A percentile compares a stretch with the other conserved stretches of the same genome.
Conservation (phyloP, 2,113 vertebrate species). For the Leiothrix lutea region DNA sequence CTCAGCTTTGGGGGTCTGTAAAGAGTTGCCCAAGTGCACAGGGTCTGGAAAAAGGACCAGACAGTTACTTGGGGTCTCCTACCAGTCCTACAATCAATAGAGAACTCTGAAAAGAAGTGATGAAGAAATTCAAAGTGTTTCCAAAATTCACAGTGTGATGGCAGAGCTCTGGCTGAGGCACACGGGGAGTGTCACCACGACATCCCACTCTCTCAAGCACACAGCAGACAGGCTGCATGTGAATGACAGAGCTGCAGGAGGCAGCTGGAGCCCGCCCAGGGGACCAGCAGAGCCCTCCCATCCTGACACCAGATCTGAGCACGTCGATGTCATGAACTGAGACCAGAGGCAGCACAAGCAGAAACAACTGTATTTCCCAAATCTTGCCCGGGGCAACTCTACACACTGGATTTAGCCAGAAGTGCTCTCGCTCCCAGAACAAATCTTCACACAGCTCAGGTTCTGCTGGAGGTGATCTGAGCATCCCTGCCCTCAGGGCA, state of each 20-base stretch:
- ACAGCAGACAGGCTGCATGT: neutral
- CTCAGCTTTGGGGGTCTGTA: neutral
- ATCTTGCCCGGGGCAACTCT: neutral
- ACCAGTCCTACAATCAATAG: neutral
- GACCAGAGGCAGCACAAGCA: neutral
- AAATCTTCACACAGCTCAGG: neutral
- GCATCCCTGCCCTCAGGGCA: neutral
- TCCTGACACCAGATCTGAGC: neutral
- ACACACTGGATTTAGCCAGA: neutral
- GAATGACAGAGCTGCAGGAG: neutral
- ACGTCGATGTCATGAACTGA: accelerated
- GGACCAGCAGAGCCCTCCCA: neutral
- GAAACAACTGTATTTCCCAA: neutral
- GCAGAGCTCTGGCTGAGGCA: neutral
- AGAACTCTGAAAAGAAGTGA: neutral
- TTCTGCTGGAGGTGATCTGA: neutral
- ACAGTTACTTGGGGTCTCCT: neutral
- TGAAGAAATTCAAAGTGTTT: neutral
- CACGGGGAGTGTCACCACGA: accelerated
- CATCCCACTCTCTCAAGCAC: neutral
- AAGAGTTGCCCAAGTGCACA: neutral
- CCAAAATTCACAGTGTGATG: neutral
- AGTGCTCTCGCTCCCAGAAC: neutral
- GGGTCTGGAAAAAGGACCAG: neutral
- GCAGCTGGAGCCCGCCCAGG: neutral